Percentiles rank a stretch among this genome's conserved stretches.
Evolutionary conservation across 2,888 invertebrate genomes (phyloP).

Genomic region (Polydrusus pterygomalis): DNA sequence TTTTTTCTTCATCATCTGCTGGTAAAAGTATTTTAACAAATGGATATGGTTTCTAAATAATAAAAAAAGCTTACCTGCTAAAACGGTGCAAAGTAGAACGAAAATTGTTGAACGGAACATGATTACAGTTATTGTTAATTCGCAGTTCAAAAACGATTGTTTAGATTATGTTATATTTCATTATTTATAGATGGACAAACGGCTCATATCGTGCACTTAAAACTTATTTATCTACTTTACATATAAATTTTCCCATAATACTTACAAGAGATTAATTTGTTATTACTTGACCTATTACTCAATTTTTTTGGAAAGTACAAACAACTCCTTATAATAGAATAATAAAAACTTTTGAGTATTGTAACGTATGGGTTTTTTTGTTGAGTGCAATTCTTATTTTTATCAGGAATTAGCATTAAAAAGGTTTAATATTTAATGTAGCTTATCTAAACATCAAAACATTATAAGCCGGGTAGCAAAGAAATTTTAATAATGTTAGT

Average conservation of each 20-base stretch:
- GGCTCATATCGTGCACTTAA: background rate
- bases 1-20: too few species aligned
- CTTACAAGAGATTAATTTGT: conserved; percentile 3
- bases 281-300: background rate
- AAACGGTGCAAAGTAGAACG: background rate
- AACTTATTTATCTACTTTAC: background rate
- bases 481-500: too few species aligned
- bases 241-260: background rate
- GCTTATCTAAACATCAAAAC: too few species aligned
- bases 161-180: background rate
- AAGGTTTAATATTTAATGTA: too few species aligned
- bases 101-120: background rate
- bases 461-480: too few species aligned
- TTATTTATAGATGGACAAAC: background rate
- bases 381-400: too few species aligned
- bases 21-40: background rate
- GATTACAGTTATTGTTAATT: background rate
- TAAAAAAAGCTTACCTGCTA: conserved; percentile 1
- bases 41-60: background rate
- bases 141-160: background rate
- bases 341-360: too few species aligned
- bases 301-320: background rate
- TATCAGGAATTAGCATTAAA: too few species aligned
- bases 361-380: too few species aligned
- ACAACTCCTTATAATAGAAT: too few species aligned